Conservation (phyloP, 2,888 invertebrate species). For the Hartigia nigra region DNA sequence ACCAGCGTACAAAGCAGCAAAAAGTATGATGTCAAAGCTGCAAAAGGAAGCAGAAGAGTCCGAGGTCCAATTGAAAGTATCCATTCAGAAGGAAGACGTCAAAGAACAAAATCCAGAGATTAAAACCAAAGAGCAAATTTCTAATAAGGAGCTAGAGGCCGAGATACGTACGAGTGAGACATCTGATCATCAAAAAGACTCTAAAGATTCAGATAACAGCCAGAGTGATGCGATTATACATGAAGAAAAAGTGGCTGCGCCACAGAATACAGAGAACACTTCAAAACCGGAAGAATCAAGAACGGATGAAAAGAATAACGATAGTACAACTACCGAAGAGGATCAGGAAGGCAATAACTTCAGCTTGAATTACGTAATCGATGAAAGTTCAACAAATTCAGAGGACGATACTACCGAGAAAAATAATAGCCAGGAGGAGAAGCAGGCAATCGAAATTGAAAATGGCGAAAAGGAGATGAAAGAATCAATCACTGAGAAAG, state of each 20-base stretch:
- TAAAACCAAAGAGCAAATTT: not conserved
- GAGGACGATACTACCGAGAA: not conserved
- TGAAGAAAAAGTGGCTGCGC: not conserved
- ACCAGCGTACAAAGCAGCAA: conserved; percentile 21
- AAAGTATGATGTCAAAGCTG: conserved; percentile 28
- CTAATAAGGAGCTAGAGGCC: not conserved
- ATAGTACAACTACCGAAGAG: not conserved
- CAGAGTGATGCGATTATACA: conserved; percentile 1
- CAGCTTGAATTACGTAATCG: conserved; percentile 5
- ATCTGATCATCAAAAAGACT: not conserved
- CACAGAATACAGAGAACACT: conserved; percentile 27
- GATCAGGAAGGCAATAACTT: not conserved
- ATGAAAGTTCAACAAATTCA: conserved; percentile 14
- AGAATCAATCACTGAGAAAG: conserved; percentile 26
- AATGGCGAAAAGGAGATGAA: conserved; percentile 9
- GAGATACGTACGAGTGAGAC: conserved; percentile 6
- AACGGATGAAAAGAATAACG: conserved; percentile 13
- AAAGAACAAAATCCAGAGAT: not conserved
- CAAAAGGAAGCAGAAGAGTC: conserved; percentile 40
- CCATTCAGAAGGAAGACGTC: conserved; percentile 32
- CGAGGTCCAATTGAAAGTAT: conserved; percentile 31
- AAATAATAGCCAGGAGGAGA: not conserved
- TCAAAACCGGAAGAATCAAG: conserved; percentile 19
- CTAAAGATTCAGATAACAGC: not conserved
- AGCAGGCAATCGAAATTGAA: not conserved